These are phyloP conservation scores for Cichladusa arquata DNA, from an alignment of 2,113 vertebrate genomes.

Conservation along the genomic window DNA sequence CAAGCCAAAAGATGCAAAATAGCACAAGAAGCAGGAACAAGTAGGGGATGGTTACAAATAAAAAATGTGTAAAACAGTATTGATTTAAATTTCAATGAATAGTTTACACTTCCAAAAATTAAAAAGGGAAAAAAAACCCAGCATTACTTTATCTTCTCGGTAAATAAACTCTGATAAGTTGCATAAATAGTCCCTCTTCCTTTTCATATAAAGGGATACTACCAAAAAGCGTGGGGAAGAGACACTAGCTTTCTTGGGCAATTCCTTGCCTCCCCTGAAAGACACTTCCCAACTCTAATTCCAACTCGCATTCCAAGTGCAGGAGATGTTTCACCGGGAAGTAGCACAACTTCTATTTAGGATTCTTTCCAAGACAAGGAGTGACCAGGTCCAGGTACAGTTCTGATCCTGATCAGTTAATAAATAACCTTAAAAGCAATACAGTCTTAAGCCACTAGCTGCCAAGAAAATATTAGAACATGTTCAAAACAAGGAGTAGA, in stretches of 20 bases:
- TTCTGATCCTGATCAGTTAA: not conserved
- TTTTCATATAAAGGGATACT: not conserved
- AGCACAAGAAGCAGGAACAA: not conserved
- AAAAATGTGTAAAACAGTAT: not conserved
- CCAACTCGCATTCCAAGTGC: not conserved
- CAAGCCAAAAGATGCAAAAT: not conserved
- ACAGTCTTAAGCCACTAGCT: not conserved
- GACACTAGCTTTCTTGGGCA: not conserved
- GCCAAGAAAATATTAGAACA: not conserved
- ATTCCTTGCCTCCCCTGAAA: not conserved
- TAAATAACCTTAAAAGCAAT: not conserved
- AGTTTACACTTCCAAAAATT: not conserved
- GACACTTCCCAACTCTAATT: not conserved
- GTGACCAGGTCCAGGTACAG: not conserved
- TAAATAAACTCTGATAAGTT: not conserved
- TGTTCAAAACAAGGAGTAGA: not conserved
- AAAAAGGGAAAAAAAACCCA: not conserved
- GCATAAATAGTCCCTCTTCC: not conserved
- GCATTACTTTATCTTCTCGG: not conserved
- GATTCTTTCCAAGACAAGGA: not conserved
- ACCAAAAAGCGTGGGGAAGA: fast-evolving
- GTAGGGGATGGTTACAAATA: not conserved
- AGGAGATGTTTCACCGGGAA: not conserved
- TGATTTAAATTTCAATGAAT: not conserved
- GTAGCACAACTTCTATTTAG: not conserved